A percentile compares a stretch with the other conserved stretches of the same genome.
These are phyloP conservation scores for Danaus chrysippus DNA, from an alignment of 2,888 invertebrate genomes.

Conservation along the genomic window DNA sequence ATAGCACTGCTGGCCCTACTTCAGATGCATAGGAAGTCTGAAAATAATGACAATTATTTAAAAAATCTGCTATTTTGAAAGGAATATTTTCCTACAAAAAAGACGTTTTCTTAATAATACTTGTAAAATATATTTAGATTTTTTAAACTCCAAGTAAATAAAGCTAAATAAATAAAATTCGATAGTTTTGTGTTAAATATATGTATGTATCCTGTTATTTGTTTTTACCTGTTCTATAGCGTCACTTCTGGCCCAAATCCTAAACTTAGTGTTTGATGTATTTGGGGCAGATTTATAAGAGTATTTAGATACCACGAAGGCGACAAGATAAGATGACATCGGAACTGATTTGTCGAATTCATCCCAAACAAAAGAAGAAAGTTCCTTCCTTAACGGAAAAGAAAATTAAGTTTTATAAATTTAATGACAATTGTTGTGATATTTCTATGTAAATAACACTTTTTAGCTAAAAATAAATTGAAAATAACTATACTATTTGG, in stretches of 20 bases:
- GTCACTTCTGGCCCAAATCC: slow-evolving; percentile 86
- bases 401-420: neutral
- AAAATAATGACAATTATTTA: neutral
- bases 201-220: too few species aligned
- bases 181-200: too few species aligned
- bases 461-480: neutral
- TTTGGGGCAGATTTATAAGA: slow-evolving; percentile 68
- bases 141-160: too few species aligned
- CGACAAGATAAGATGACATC: slow-evolving; percentile 97
- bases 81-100: too few species aligned
- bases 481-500: neutral
- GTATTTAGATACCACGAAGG: slow-evolving; percentile 89
- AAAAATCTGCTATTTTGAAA: neutral
- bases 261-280: slow-evolving; percentile 74
- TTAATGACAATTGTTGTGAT: too few species aligned
- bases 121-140: too few species aligned
- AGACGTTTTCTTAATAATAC: too few species aligned
- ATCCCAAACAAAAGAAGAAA: slow-evolving; percentile 83
- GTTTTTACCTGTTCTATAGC: slow-evolving; percentile 82
- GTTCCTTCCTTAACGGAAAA: slow-evolving; percentile 63
- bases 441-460: too few species aligned
- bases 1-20: slow-evolving; percentile 86
- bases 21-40: slow-evolving; percentile 86
- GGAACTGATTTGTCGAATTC: slow-evolving; percentile 86
- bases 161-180: too few species aligned